Conservation (phyloP, 1,140 invertebrate species). For the Acromyrmex charruanus region DNA sequence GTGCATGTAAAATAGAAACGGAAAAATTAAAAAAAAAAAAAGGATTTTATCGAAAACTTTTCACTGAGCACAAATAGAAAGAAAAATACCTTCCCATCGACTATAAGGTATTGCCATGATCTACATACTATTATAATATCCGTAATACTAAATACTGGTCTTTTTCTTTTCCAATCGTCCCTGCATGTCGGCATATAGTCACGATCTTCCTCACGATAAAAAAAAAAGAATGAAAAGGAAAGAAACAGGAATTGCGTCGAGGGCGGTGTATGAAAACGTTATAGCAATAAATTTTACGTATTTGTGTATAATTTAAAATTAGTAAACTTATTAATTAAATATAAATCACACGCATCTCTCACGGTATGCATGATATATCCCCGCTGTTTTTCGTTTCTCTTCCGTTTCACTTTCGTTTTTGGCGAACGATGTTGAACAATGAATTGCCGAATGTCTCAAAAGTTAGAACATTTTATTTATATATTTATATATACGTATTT, state of each 20-base stretch:
- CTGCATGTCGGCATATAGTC: constrained; percentile 71
- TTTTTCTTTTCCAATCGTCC: constrained; percentile 71
- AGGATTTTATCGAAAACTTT: constrained; percentile 39
- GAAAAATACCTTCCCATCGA: constrained; percentile 23
- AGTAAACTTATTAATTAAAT: constrained; percentile 78
- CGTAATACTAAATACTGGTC: constrained; percentile 31
- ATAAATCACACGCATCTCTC: constrained; percentile 65
- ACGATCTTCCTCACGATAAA: constrained; percentile 72
- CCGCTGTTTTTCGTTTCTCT: constrained; percentile 42
- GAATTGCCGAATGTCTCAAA: constrained; percentile 49
- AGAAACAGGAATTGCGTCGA: constrained; percentile 73
- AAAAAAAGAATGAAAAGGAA: constrained; percentile 13
- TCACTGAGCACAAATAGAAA: constrained; percentile 53
- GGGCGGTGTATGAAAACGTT: constrained; percentile 76
- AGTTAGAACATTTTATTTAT: constrained; percentile 57
- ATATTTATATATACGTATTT: constrained; percentile 17
- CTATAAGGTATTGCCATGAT: constrained; percentile 58
- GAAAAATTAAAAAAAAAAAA: background rate
- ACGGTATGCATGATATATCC: constrained; percentile 65
- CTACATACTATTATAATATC: constrained; percentile 26
- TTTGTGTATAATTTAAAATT: constrained; percentile 78
- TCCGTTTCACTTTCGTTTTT: background rate
- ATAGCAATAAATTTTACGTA: constrained; percentile 79
- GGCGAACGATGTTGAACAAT: constrained; percentile 34
- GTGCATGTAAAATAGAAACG: constrained; percentile 37